A percentile compares a stretch with the other conserved stretches of the same genome.
These are phyloP conservation scores for Muntiacus reevesi DNA, from an alignment of 2,113 vertebrate species.

Conservation along the genomic window DNA sequence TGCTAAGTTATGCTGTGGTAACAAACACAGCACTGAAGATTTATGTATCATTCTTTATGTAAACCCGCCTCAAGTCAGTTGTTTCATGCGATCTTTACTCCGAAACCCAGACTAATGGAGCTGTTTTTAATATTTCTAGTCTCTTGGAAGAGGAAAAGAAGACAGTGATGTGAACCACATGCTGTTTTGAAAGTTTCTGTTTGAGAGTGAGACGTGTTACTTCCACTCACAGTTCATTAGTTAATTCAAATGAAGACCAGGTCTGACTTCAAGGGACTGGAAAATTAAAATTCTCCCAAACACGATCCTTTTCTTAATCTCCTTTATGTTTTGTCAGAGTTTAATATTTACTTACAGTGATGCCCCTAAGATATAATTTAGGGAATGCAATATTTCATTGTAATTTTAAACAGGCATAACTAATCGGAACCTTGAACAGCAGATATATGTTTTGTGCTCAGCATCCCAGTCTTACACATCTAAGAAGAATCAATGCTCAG, in stretches of 20 bases:
- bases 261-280: not conserved
- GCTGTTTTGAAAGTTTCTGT: not conserved
- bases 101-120: not conserved
- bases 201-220: not conserved
- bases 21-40: not conserved
- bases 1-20: not conserved
- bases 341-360: slow-evolving; percentile 17
- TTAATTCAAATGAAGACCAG: not conserved
- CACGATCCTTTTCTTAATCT: not conserved
- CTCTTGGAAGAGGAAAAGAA: not conserved
- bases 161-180: not conserved
- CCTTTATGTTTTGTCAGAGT: not conserved
- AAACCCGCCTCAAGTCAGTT: not conserved
- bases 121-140: not conserved
- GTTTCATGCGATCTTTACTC: not conserved
- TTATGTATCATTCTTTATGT: not conserved
- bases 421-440: not conserved
- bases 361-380: not conserved
- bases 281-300: not conserved
- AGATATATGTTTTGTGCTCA: not conserved
- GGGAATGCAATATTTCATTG: not conserved
- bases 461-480: not conserved
- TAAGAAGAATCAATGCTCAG: not conserved
- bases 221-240: not conserved
- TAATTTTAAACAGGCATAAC: not conserved